Evolutionary conservation across 2,888 invertebrate species (phyloP), one percentile per base, ranked within the genome.

Genomic region (Nephrotoma guestfalica): DNA sequence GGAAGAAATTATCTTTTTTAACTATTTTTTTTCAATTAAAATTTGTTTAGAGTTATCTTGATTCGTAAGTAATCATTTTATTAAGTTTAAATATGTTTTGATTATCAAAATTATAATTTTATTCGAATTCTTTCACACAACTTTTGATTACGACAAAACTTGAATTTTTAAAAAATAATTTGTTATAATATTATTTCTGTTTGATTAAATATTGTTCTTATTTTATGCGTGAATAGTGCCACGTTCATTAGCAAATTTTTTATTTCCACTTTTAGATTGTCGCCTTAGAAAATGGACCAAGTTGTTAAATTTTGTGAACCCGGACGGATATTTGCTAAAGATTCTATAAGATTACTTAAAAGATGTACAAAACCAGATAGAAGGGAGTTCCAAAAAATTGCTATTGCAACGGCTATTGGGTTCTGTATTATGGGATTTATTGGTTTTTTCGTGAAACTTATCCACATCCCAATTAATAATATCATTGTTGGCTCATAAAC

Each of bases 401-500:
- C 99, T 41, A 96, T 99, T 89, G 99, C 99, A 87, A 99, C 99
- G 87, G 99, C 99, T 4, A 98, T 99, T 90, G 99, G 99, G 87
- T 99, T 99, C 93, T 98, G 98, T 92, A 99, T 99, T 92, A 99
- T 99, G 99, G 99, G 99, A 87, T 99, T 99, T 93, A 99, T 99
- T 91, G 99, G 99, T 89, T 99, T 99, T 94, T 99, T 99, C 90
- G 99, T 99, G 51, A 99, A 99, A 93, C 94, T 99, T 89, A 99
- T 99, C 92, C 99, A 99, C 92, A 99, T 99, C 92, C 99, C 99
- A 88, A 99, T 99, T 92, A 98, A 98, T 92, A 97, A 97, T 92
- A 97, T 97, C 91, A 97, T 97, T 92, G 97, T 97, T 91, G 97
- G 96, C 91, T 97, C 96, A 91, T 94, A 94, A 92, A 89, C 88